phyloP scores from a whole-genome alignment of 2,888 invertebrate species.

The Cephus nigrinus region DNA sequence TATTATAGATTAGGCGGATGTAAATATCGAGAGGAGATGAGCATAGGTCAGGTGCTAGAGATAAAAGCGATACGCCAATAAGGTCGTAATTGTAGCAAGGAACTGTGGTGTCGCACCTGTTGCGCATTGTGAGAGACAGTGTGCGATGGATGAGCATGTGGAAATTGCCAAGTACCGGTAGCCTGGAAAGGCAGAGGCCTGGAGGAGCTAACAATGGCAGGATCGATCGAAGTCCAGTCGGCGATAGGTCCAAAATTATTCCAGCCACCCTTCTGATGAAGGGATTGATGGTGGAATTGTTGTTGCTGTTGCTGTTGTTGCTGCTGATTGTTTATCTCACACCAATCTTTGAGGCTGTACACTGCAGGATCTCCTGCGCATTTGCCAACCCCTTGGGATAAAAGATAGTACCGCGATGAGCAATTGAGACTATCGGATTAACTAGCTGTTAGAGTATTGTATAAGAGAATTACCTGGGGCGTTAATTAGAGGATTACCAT shows the following conservation, averaged over 20 bases:
- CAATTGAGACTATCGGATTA: neutral
- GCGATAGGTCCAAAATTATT: conserved; percentile 69
- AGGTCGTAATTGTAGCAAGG: neutral
- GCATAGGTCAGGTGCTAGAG: neutral
- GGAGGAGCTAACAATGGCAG: conserved; percentile 87
- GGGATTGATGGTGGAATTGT: conserved; percentile 64
- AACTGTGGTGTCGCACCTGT: conserved; percentile 45
- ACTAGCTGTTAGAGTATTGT: neutral
- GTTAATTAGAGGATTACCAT: conserved; percentile 58
- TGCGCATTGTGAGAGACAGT: conserved; percentile 60
- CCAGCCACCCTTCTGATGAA: conserved; percentile 62
- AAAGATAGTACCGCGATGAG: neutral
- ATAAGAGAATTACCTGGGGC: conserved; percentile 51
- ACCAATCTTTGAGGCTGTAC: conserved; percentile 69
- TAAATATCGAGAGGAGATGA: neutral
- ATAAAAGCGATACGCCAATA: neutral
- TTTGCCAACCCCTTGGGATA: conserved; percentile 51
- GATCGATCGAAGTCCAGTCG: conserved; percentile 94
- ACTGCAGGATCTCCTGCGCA: conserved; percentile 55
- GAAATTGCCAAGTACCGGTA: conserved; percentile 62
- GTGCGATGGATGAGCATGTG: conserved; percentile 59
- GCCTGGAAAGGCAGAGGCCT: conserved; percentile 68
- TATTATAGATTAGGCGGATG: neutral
- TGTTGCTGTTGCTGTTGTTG: conserved; percentile 65
- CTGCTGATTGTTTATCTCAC: conserved; percentile 57